phyloP scores from a whole-genome alignment of 2,888 invertebrate species.

The Synanthedon formicaeformis region DNA sequence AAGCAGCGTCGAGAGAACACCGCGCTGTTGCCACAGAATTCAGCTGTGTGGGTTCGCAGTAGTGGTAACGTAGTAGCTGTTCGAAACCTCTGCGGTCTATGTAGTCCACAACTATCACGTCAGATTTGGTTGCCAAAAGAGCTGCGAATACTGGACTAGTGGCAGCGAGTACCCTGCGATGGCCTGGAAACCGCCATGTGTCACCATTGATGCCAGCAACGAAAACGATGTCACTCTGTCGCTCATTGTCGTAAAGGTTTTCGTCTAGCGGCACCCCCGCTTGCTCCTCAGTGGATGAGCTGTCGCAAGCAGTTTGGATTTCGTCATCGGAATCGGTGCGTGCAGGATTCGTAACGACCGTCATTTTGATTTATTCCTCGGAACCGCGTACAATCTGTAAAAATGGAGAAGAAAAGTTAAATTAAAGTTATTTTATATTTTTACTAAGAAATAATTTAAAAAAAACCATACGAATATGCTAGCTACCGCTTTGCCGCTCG shows the following conservation, averaged over 20 bases:
- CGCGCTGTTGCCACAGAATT: slow-evolving; percentile 76
- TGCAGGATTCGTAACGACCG: slow-evolving; percentile 60
- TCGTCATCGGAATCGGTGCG: slow-evolving; percentile 41
- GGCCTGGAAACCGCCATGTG: slow-evolving; percentile 77
- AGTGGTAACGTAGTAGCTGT: slow-evolving; percentile 74
- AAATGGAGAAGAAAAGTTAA: slow-evolving; percentile 30
- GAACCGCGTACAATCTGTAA: slow-evolving; percentile 5
- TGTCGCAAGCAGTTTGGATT: slow-evolving; percentile 24
- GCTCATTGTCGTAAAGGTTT: slow-evolving; percentile 63
- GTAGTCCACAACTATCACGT: slow-evolving; percentile 67
- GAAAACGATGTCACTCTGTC: slow-evolving; percentile 72
- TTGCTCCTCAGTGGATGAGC: slow-evolving; percentile 2
- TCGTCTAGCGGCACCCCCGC: slow-evolving; percentile 28
- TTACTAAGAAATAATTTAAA: slow-evolving; percentile 1
- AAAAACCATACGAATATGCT: too few species aligned
- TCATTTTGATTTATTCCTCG: slow-evolving; percentile 33
- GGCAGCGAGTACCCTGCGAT: slow-evolving; percentile 72
- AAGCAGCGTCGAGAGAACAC: slow-evolving; percentile 78
- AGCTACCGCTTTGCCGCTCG: too few species aligned
- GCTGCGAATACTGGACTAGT: slow-evolving; percentile 75
- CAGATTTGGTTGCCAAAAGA: slow-evolving; percentile 55
- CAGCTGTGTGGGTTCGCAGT: slow-evolving; percentile 73
- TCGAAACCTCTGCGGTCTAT: slow-evolving; percentile 77
- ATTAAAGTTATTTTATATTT: neutral
- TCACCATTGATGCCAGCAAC: slow-evolving; percentile 75